A percentile compares a stretch with the other conserved stretches of the same genome.
These are phyloP conservation scores for Rhea pennata DNA, from an alignment of 2,113 vertebrate species.

Conservation along the genomic window DNA sequence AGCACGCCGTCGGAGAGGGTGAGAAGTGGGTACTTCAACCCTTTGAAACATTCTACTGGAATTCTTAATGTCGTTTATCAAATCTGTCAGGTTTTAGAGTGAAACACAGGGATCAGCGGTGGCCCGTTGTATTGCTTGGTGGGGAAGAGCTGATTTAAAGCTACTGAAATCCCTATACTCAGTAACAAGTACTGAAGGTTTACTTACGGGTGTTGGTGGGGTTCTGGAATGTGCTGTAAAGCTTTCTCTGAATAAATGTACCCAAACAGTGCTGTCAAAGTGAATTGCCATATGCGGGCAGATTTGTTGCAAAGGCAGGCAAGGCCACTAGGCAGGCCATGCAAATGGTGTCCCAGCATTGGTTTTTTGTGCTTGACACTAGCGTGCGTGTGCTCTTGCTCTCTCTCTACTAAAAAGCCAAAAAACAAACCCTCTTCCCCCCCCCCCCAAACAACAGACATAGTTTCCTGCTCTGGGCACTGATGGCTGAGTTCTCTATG, in stretches of 20 bases:
- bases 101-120: not conserved
- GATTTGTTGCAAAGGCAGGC: not conserved
- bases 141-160: not conserved
- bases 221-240: not conserved
- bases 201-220: not conserved
- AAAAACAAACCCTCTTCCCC: not conserved
- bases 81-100: not conserved
- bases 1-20: not conserved
- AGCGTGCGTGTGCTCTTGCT: not conserved
- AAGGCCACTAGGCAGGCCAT: not conserved
- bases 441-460: not conserved
- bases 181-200: not conserved
- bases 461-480: not conserved
- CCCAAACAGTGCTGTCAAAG: not conserved
- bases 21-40: not conserved
- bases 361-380: fast-evolving
- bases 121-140: not conserved
- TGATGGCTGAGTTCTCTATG: not conserved
- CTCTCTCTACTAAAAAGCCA: not conserved
- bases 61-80: not conserved
- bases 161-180: fast-evolving
- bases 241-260: not conserved
- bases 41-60: not conserved
- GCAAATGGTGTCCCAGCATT: not conserved
- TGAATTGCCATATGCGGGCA: not conserved